A percentile compares a stretch with the other conserved stretches of the same genome.
phyloP scores from a whole-genome alignment of 2,888 invertebrate genomes.

The Tipula vernalis region DNA sequence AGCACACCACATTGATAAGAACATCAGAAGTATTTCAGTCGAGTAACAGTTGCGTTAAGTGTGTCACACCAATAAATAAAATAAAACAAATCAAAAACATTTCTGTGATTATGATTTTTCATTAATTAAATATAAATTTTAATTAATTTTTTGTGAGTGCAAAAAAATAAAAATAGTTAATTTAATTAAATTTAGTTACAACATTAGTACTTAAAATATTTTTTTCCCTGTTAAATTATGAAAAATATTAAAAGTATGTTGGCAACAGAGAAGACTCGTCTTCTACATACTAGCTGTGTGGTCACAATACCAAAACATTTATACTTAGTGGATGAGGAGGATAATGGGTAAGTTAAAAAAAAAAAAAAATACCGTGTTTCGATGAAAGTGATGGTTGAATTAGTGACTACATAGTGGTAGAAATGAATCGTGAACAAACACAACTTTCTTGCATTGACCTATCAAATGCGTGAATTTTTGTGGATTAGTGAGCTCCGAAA shows the following conservation, averaged over 20 bases:
- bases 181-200: background rate
- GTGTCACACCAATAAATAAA: background rate
- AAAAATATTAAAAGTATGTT: background rate
- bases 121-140: background rate
- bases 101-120: background rate
- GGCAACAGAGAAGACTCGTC: background rate
- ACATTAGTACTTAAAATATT: background rate
- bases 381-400: too few species aligned
- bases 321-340: background rate
- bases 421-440: too few species aligned
- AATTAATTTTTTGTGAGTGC: background rate
- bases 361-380: too few species aligned
- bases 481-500: too few species aligned
- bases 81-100: background rate
- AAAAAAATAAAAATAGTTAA: background rate
- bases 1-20: background rate
- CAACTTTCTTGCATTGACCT: too few species aligned
- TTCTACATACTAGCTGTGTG: background rate
- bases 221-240: background rate
- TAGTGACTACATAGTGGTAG: too few species aligned
- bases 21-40: background rate
- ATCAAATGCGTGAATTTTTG: too few species aligned
- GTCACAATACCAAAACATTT: background rate
- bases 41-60: background rate
- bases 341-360: background rate